Evolutionary conservation across 2,888 invertebrate species (phyloP).

Genomic region (Globia sparganii): DNA sequence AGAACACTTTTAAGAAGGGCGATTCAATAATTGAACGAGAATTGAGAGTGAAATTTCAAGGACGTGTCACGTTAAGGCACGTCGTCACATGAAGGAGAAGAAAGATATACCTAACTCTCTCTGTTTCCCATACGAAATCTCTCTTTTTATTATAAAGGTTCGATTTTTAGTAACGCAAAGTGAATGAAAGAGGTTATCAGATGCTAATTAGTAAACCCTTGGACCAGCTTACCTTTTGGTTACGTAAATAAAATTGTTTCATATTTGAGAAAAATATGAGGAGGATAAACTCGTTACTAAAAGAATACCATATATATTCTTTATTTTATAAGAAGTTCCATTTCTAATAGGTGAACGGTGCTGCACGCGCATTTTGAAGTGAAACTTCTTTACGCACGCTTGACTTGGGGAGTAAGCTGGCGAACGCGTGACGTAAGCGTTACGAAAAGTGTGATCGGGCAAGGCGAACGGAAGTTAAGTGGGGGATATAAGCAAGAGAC

Average conservation of each 20-base stretch:
- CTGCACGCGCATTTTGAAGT: neutral
- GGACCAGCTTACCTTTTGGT: neutral
- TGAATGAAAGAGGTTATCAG: neutral
- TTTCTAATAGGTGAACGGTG: neutral
- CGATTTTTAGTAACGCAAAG: neutral
- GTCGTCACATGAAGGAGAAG: neutral
- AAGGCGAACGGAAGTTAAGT: too few species aligned
- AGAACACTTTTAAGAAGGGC: too few species aligned
- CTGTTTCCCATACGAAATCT: neutral
- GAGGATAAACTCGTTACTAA: too few species aligned
- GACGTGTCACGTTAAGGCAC: neutral
- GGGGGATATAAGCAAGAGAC: too few species aligned
- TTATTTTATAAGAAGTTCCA: neutral
- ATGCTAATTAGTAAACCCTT: neutral
- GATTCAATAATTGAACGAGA: neutral
- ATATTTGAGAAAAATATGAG: too few species aligned
- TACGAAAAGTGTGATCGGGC: too few species aligned
- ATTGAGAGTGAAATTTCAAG: neutral
- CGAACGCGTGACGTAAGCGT: too few species aligned
- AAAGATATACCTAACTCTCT: neutral
- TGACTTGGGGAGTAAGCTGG: too few species aligned
- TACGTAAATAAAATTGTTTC: too few species aligned
- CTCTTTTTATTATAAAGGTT: neutral
- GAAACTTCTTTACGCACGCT: too few species aligned
- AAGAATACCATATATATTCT: neutral